Percentiles rank a stretch among this genome's conserved stretches.
phyloP scores from a whole-genome alignment of 2,888 invertebrate species.

The Leucophenga maculata region DNA sequence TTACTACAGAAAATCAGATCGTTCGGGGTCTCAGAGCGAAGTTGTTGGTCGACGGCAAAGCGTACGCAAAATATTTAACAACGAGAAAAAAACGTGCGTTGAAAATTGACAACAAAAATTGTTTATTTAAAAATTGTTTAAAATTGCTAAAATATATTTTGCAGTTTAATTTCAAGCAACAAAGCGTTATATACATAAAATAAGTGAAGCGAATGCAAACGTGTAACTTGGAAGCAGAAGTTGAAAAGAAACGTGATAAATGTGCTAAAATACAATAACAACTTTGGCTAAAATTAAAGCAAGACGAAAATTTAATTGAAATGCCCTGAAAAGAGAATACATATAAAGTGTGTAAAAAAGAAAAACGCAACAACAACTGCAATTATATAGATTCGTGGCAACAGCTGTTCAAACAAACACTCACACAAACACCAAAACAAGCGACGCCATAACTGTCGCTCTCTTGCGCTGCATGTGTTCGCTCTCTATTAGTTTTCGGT shows the following conservation, averaged over 20 bases:
- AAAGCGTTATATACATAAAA: no score
- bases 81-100: constrained; percentile 8
- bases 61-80: constrained; percentile 20
- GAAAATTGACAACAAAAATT: neutral
- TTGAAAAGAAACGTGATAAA: neutral
- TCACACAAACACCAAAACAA: constrained; percentile 3
- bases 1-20: constrained; percentile 52
- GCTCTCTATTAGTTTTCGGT: no score
- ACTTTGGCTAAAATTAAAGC: neutral
- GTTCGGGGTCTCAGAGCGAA: constrained; percentile 39
- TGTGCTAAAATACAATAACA: neutral
- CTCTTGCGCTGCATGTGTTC: no score
- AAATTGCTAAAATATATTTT: no score
- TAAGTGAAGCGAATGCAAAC: no score
- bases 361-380: constrained; percentile 7
- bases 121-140: constrained; percentile 18
- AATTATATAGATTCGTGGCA: constrained; percentile 8
- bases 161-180: neutral
- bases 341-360: constrained; percentile 2
- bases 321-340: neutral
- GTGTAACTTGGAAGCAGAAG: neutral
- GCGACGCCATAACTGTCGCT: neutral
- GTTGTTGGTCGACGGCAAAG: neutral
- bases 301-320: constrained; percentile 12
- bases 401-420: neutral